Conservation (phyloP, 2,888 invertebrate species). For the Eledona agricola region DNA sequence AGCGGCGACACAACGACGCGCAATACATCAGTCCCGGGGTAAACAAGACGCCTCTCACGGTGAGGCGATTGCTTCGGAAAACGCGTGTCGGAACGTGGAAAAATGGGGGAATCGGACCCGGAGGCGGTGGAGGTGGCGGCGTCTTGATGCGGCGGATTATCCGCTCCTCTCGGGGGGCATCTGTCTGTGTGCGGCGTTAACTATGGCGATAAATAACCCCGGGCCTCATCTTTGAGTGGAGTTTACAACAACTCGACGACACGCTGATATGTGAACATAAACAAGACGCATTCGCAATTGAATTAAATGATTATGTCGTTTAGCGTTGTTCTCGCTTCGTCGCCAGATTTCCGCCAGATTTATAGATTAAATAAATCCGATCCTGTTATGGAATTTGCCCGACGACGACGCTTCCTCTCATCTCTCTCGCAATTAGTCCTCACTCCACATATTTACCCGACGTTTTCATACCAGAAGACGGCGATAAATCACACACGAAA, state of each 20-base stretch:
- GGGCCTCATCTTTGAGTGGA: constrained; percentile 47
- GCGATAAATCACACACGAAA: constrained; percentile 28
- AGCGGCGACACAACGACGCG: constrained; percentile 52
- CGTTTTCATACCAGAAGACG: constrained; percentile 20
- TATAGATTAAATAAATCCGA: constrained; percentile 49
- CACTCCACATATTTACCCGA: constrained; percentile 25
- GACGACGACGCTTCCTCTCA: constrained; percentile 4
- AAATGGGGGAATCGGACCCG: constrained; percentile 14
- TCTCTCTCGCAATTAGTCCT: too few relatives aligned
- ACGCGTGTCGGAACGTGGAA: not conserved
- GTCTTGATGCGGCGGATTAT: constrained; percentile 29
- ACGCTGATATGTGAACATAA: constrained; percentile 57
- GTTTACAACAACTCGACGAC: constrained; percentile 49
- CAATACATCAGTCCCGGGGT: constrained; percentile 44
- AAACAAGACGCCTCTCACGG: constrained; percentile 35
- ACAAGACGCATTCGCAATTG: constrained; percentile 55
- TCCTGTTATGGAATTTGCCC: constrained; percentile 40
- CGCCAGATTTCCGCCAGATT: constrained; percentile 48
- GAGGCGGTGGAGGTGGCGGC: constrained; percentile 20
- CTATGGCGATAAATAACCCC: constrained; percentile 54
- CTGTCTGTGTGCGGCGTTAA: constrained; percentile 52
- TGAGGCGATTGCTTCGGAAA: constrained; percentile 5
- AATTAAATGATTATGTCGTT: constrained; percentile 57
- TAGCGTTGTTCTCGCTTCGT: constrained; percentile 49
- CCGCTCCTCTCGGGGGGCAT: constrained; percentile 42